Conservation (phyloP, 2,113 vertebrate genomes). For the Gasterosteus aculeatus region DNA sequence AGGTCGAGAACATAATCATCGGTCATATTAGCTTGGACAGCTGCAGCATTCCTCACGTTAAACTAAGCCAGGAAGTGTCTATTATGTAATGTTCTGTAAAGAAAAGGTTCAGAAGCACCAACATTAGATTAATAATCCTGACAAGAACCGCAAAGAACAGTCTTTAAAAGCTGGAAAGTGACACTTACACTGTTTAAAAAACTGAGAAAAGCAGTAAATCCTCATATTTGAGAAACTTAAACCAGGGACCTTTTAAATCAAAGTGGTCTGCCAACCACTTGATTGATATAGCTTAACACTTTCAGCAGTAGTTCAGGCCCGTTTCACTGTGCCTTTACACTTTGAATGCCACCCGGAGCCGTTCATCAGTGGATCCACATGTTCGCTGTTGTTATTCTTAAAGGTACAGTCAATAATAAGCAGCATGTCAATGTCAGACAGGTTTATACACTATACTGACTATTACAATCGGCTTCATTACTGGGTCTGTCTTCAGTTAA, state of each 20-base stretch:
- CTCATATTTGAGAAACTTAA: background rate
- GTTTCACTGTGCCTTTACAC: background rate
- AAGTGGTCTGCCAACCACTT: slow-evolving; percentile 1
- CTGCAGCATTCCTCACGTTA: too few species aligned
- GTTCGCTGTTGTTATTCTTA: slow-evolving; percentile 39
- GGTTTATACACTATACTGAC: slow-evolving; percentile 38
- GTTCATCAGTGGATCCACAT: slow-evolving; percentile 25
- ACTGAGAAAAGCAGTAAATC: background rate
- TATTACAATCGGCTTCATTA: slow-evolving; percentile 52
- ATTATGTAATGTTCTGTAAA: too few species aligned
- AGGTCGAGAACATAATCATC: too few species aligned
- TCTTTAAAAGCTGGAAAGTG: background rate
- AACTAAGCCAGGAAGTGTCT: too few species aligned
- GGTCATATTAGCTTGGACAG: too few species aligned
- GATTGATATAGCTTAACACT: slow-evolving; percentile 3
- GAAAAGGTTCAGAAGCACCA: too few species aligned
- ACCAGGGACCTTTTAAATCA: background rate
- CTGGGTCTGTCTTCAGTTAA: slow-evolving; percentile 57
- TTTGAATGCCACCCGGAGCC: background rate
- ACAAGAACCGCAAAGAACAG: background rate
- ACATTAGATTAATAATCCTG: background rate
- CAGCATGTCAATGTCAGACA: slow-evolving; percentile 32
- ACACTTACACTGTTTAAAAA: background rate
- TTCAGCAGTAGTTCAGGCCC: slow-evolving; percentile 9
- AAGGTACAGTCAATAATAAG: slow-evolving; percentile 35